Conservation (phyloP, 2,888 invertebrate species). For the Halocaridina rubra region DNA sequence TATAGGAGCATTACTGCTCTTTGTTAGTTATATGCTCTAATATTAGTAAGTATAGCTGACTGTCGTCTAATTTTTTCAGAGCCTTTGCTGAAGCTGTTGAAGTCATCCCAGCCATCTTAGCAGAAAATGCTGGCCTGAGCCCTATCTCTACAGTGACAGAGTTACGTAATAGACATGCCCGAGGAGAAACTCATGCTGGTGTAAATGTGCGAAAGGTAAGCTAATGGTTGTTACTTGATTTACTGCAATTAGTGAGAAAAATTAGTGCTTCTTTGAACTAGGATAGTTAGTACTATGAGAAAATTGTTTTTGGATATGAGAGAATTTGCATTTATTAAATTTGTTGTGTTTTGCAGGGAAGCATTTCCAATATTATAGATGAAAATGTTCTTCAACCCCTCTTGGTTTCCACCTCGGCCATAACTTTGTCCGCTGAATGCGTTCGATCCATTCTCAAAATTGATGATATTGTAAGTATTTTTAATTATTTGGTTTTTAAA, state of each 20-base stretch:
- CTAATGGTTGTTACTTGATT: too few species aligned
- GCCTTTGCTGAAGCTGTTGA: conserved; percentile 97
- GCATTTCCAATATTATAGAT: conserved; percentile 94
- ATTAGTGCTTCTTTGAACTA: too few species aligned
- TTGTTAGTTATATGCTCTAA: too few species aligned
- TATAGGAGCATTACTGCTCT: too few species aligned
- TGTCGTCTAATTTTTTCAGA: conserved; percentile 70
- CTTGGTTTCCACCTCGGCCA: conserved; percentile 91
- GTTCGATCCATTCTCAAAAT: conserved; percentile 98
- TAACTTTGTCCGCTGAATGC: conserved; percentile 95
- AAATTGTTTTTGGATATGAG: too few species aligned
- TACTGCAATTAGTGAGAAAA: too few species aligned
- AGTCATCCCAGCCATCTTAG: conserved; percentile 89
- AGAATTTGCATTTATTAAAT: too few species aligned
- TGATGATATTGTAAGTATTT: conserved; percentile 91
- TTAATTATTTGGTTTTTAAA: background rate
- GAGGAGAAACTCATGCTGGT: conserved; percentile 68
- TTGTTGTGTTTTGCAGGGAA: conserved; percentile 73
- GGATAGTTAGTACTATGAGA: too few species aligned
- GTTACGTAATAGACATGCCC: conserved; percentile 90
- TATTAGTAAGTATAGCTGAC: too few species aligned
- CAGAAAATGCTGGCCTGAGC: conserved; percentile 92
- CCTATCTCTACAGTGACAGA: conserved; percentile 97
- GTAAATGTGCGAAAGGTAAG: conserved; percentile 72
- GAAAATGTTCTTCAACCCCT: conserved; percentile 98